Conservation (phyloP, 2,888 invertebrate species). For the Pheosia gnoma region DNA sequence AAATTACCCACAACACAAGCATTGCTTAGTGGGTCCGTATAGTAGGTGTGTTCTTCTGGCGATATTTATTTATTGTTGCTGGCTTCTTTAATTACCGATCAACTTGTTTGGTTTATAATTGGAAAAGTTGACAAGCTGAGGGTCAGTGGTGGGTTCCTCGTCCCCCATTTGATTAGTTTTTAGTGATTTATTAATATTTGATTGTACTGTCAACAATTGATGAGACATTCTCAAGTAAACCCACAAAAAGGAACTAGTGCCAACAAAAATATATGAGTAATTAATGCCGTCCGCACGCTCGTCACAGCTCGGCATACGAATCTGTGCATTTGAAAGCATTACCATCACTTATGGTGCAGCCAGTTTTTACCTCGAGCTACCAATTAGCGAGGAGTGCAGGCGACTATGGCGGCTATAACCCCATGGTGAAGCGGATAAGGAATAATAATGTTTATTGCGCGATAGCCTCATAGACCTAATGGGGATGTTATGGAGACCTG, state of each 20-base stretch:
- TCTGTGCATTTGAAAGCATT: slow-evolving; percentile 76
- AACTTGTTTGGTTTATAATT: too few relatives aligned
- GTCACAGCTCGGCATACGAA: slow-evolving; percentile 70
- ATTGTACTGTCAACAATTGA: too few relatives aligned
- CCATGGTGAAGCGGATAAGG: neutral
- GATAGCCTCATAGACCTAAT: neutral
- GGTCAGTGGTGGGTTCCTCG: too few relatives aligned
- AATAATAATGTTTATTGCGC: neutral
- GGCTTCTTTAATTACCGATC: too few relatives aligned
- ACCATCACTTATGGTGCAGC: slow-evolving; percentile 55
- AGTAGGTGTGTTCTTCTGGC: too few relatives aligned
- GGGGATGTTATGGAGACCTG: neutral
- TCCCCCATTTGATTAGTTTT: too few relatives aligned
- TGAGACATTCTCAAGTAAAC: neutral
- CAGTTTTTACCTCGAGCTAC: slow-evolving; percentile 54
- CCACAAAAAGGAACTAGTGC: neutral
- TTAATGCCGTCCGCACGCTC: slow-evolving; percentile 56
- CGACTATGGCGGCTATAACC: neutral
- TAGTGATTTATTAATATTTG: too few relatives aligned
- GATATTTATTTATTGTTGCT: too few relatives aligned
- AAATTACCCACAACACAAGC: too few relatives aligned
- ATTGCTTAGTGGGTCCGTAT: too few relatives aligned
- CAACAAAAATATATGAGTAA: slow-evolving; percentile 69
- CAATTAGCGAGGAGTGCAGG: slow-evolving; percentile 54
- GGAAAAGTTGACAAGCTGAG: too few relatives aligned